Evolutionary conservation across 1,140 invertebrate genomes (phyloP).

Genomic region (Trachelipus rathkii): DNA sequence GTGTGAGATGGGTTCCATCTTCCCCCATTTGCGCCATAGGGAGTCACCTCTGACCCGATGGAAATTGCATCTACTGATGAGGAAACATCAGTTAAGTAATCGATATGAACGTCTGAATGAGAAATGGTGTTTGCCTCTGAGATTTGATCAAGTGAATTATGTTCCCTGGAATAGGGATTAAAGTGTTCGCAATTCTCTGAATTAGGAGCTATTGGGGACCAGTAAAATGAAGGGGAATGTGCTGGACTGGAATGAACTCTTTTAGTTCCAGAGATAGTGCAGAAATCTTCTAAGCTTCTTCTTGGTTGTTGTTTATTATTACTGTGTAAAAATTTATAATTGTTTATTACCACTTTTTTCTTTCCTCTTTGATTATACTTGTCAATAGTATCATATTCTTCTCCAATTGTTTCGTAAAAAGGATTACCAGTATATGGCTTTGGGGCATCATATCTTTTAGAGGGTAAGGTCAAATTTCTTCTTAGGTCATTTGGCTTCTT

Average conservation of each 20-base stretch:
- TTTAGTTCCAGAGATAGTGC: not conserved
- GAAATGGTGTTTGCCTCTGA: not conserved
- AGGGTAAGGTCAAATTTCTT: not conserved
- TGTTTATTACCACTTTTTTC: too few species aligned
- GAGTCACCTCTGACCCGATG: not conserved
- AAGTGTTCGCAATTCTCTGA: not conserved
- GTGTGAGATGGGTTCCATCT: not conserved
- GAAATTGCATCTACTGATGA: not conserved
- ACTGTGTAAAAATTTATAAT: too few species aligned
- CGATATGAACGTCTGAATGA: not conserved
- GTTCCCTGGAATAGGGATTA: not conserved
- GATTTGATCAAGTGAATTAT: not conserved
- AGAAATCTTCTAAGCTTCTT: not conserved
- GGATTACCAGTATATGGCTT: not conserved
- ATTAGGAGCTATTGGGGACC: not conserved
- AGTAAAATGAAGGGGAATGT: not conserved
- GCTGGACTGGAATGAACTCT: not conserved
- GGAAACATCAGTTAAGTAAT: not conserved
- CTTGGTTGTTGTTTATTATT: not conserved
- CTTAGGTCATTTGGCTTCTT: not conserved
- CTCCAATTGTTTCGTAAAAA: not conserved
- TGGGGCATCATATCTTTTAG: not conserved
- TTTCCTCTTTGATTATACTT: too few species aligned
- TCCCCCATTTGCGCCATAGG: not conserved
- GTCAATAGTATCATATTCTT: constrained; percentile 5